A percentile compares a stretch with the other conserved stretches of the same genome.
phyloP scores from a whole-genome alignment of 2,888 invertebrate genomes.

The Watsonalla cultraria region DNA sequence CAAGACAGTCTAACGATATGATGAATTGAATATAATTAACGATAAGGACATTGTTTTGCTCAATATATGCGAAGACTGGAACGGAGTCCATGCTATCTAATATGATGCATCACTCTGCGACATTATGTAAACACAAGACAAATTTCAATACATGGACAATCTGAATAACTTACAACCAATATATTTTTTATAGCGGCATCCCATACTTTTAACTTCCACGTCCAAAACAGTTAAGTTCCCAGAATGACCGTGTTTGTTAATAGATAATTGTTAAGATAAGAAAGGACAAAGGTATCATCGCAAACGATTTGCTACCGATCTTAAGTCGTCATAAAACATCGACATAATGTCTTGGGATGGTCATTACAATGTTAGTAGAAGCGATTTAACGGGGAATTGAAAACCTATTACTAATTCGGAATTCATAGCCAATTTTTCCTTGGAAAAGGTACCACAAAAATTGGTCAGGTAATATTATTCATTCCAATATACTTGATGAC shows the following conservation, averaged over 20 bases:
- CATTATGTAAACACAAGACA: too few species aligned
- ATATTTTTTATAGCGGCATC: conserved; percentile 3
- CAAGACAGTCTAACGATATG: too few species aligned
- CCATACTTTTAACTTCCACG: conserved; percentile 12
- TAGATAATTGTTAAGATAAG: conserved; percentile 20
- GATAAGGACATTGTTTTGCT: too few species aligned
- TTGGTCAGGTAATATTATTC: too few species aligned
- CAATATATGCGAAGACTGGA: too few species aligned
- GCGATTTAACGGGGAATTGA: neutral
- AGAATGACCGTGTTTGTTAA: conserved; percentile 17
- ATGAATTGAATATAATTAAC: too few species aligned
- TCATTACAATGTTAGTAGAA: neutral
- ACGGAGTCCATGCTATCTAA: too few species aligned
- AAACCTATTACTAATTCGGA: neutral
- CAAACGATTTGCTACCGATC: conserved; percentile 18
- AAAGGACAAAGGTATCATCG: conserved; percentile 13
- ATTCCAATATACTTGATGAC: too few species aligned
- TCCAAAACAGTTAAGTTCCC: conserved; percentile 21
- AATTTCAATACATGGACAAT: neutral
- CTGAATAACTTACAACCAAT: conserved; percentile 2
- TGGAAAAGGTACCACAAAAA: too few species aligned
- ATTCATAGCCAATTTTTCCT: neutral
- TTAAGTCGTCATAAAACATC: conserved; percentile 17
- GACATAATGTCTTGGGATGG: conserved; percentile 13
- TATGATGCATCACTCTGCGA: too few species aligned